phyloP scores from a whole-genome alignment of 1,140 invertebrate genomes.

The Meloidogyne exigua region DNA sequence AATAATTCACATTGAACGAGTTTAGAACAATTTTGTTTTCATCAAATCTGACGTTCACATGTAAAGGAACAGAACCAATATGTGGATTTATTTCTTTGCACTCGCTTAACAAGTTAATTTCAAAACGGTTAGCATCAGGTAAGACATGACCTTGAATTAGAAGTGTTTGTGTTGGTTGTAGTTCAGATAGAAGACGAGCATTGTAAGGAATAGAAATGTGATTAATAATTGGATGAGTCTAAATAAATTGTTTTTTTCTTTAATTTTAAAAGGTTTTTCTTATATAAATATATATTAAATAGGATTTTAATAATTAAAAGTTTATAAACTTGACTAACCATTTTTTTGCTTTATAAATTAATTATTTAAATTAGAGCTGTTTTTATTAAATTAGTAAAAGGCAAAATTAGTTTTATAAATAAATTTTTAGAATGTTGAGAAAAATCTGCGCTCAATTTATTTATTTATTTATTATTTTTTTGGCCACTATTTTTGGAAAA shows the following conservation, averaged over 20 bases:
- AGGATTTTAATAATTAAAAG: too few species aligned
- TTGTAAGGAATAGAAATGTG: constrained; percentile 22
- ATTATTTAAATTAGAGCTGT: too few species aligned
- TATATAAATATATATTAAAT: too few species aligned
- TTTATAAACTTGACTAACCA: too few species aligned
- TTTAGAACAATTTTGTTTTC: constrained; percentile 48
- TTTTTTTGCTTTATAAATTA: too few species aligned
- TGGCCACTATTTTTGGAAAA: too few species aligned
- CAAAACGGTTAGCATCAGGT: constrained; percentile 31
- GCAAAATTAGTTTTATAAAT: too few species aligned
- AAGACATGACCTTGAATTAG: constrained; percentile 28
- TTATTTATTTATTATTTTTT: too few species aligned
- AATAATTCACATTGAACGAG: constrained; percentile 41
- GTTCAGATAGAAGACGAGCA: constrained; percentile 33
- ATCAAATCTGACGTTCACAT: constrained; percentile 47
- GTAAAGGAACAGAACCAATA: constrained; percentile 39
- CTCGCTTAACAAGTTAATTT: constrained; percentile 38
- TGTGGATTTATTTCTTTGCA: constrained; percentile 28
- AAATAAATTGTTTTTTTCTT: background rate
- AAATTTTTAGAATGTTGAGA: too few species aligned
- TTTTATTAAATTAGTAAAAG: too few species aligned
- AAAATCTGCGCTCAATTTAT: too few species aligned
- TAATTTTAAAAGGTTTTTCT: background rate
- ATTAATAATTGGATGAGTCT: background rate
- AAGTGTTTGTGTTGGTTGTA: constrained; percentile 31